These are phyloP conservation scores for Furnarius figulus DNA, from an alignment of 2,113 vertebrate genomes.

Conservation along the genomic window DNA sequence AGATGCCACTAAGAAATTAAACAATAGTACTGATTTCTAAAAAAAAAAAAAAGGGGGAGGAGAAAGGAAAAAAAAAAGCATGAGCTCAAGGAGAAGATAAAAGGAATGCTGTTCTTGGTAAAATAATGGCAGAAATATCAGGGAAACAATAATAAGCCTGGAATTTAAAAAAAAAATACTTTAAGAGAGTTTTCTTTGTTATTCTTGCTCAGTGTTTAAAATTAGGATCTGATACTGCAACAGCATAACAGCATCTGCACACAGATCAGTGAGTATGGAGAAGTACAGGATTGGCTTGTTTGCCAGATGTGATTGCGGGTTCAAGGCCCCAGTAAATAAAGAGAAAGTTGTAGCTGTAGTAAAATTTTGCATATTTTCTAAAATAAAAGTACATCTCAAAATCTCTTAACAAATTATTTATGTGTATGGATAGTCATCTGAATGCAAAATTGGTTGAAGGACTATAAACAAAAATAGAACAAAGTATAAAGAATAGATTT, in stretches of 20 bases:
- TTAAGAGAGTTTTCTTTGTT: not conserved
- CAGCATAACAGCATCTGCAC: conserved; percentile 33
- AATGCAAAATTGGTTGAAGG: not conserved
- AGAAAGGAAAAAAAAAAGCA: not conserved
- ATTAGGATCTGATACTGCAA: conserved; percentile 27
- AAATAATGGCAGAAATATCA: not conserved
- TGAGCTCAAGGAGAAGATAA: not conserved
- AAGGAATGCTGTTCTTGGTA: not conserved
- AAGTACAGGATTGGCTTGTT: not conserved
- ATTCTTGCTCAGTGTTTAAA: conserved; percentile 23
- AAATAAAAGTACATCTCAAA: not conserved
- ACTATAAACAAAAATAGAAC: conserved; percentile 1
- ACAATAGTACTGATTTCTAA: not conserved
- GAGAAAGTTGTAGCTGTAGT: not conserved
- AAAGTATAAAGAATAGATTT: not conserved
- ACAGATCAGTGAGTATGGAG: not conserved
- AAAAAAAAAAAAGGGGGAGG: accelerated
- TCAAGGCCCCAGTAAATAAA: not conserved
- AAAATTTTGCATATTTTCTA: not conserved
- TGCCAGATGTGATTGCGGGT: conserved; percentile 19
- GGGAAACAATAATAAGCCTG: not conserved
- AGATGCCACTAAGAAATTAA: not conserved
- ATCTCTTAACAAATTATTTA: not conserved
- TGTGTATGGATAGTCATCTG: not conserved
- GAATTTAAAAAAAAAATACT: conserved; percentile 9